Evolutionary conservation across 2,113 vertebrate genomes (phyloP), one percentile per base, ranked within the genome.

Genomic region (Centropristis striata): DNA sequence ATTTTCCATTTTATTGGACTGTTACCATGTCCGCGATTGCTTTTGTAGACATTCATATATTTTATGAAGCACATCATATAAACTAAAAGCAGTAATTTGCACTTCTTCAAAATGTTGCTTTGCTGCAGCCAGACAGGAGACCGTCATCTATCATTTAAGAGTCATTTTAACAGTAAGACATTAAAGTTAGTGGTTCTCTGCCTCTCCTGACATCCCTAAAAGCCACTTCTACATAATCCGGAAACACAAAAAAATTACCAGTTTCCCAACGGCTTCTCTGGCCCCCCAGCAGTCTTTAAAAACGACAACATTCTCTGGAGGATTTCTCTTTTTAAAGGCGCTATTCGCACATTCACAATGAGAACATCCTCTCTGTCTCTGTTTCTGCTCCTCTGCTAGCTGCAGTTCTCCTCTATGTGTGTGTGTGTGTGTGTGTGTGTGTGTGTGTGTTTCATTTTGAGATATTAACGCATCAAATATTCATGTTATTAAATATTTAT

Each of bases 161-260:
- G 64, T 71, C 70, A 81, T 83, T 85, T 86, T 81, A 75, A 70
- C 44, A 75, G 68, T 60, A 28, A 65, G 71, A 78, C 75, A 55
- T 86, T 85, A 80, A 73, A 82, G 57, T 83, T 67, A 42, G 49
- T 65, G 60, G 47, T 78, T 73, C 37, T 60, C 64, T 44, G 77
- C 66, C 44, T 88, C 78, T 79, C 75, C 71, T 76, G 78, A 81
- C 79, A 68, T 85, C 85, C 78, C 69, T 83, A 76, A 92, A 80
- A 92, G 80, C 79, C 49, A 80, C 71, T 90, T 85, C 53, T 65
- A 75, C 77, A 86, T 85, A 76, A 86, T 83, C 69, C 37, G 5
- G 50, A 83, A 72, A 83, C 44, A 32, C 54, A 69, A 50, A 72
- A 51, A 67, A 78, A 80, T 71, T 20, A 80, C 25, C 75, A 67